Conservation (phyloP, 2,113 vertebrate species). For the Nerophis ophidion region DNA sequence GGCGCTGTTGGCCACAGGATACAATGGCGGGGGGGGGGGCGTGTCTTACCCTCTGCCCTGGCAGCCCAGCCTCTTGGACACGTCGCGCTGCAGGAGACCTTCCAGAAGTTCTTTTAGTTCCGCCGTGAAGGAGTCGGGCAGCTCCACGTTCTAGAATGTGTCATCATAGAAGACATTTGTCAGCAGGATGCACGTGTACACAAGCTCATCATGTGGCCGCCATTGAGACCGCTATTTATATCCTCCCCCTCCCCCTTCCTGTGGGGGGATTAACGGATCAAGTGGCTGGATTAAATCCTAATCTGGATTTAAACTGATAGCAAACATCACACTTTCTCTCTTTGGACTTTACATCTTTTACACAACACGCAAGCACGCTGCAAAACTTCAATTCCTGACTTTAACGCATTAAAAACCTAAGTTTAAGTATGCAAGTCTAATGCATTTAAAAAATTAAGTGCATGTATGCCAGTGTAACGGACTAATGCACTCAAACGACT, state of each 20-base stretch:
- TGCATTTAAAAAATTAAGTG: too few relatives aligned
- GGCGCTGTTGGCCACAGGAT: slow-evolving; percentile 39
- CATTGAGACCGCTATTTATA: slow-evolving; percentile 43
- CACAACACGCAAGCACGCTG: background rate
- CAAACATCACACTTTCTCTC: slow-evolving; percentile 43
- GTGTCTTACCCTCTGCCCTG: slow-evolving; percentile 81
- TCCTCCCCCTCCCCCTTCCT: background rate
- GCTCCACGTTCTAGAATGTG: slow-evolving; percentile 84
- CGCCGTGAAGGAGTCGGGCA: slow-evolving; percentile 87
- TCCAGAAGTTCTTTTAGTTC: slow-evolving; percentile 91
- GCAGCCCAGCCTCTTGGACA: slow-evolving; percentile 87
- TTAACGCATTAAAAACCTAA: too few relatives aligned
- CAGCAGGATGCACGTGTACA: slow-evolving; percentile 33
- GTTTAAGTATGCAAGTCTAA: too few relatives aligned
- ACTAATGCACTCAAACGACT: background rate
- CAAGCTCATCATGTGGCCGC: slow-evolving; percentile 47
- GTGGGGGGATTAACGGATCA: slow-evolving; percentile 46
- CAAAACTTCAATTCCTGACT: too few relatives aligned
- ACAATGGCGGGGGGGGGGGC: background rate
- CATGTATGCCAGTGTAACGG: background rate
- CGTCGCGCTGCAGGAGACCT: slow-evolving; percentile 87
- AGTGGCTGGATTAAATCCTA: slow-evolving; percentile 56
- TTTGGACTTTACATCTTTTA: background rate
- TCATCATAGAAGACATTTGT: slow-evolving; percentile 2
- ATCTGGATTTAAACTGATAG: slow-evolving; percentile 52